Base-by-base conservation (phyloP, 2,888 invertebrate genomes). In the Lissocephala sabroskyi region DNA sequence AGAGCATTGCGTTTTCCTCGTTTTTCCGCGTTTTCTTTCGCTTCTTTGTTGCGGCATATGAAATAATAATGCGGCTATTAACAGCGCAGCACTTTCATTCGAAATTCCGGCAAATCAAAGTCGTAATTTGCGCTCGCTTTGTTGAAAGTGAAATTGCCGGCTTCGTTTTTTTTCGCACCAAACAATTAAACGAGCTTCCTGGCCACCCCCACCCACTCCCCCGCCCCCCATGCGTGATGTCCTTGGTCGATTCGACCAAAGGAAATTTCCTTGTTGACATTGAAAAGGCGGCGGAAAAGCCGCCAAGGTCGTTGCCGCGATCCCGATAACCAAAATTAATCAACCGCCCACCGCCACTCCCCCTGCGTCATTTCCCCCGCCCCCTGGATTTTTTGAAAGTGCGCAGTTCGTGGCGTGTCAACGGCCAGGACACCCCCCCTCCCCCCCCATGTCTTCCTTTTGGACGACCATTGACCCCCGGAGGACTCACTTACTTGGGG, bases 401-500 rank as follows among this genome's bases (percentile, higher is more conserved):
- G n/a, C n/a, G n/a, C n/a, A n/a, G n/a, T n/a, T n/a, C n/a, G n/a
- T n/a, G 41, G 46, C 6, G 10, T 32, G 4, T 26, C 7, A 23
- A 5, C 7, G 23, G 3, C 23, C 23, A 23, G 23, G 7, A 7
- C 23, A 5, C 23, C 23, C 23, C 7, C 3, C 23, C 23, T 23
- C 23, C 23, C 23, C 23, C 23, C 7, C 23, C 23, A 23, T 33
- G 23, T 23, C 23, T 23, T n/a, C n/a, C 45, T 41, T 49, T 52
- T 46, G 44, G 30, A 32, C 49, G 54, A 48, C 23, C 77, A 61
- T 76, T 76, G 77, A 76, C 77, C 77, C 19, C 47, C 32, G 13
- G 29, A 32, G 13, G 11, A 14, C 35, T 23, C 7, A 71, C 78
- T 75, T 59, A 71, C 64, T 66, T 71, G 70, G 73, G 81, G 57